phyloP scores from a whole-genome alignment of 2,888 invertebrate species.

The Nasonovia ribisnigri region DNA sequence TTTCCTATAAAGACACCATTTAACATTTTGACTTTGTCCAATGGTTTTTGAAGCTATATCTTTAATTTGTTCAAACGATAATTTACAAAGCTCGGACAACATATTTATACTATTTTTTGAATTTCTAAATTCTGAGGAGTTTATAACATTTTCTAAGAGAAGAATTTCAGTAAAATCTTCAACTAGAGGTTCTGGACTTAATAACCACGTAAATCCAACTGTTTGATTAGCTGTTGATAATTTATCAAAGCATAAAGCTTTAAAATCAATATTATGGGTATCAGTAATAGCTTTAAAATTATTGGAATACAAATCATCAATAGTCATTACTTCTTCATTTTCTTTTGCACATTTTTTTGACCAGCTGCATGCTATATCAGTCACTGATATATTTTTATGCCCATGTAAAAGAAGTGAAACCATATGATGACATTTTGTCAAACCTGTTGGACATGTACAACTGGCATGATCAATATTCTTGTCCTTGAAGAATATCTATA shows the following conservation, averaged over 20 bases:
- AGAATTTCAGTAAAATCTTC: not conserved
- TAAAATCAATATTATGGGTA: not conserved
- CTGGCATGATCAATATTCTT: not conserved
- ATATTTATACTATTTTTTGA: not conserved
- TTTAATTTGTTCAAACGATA: conserved; percentile 18
- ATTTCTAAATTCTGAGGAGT: not conserved
- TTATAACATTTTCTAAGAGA: not conserved
- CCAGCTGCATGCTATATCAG: conserved; percentile 3
- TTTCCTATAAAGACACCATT: conserved; percentile 10
- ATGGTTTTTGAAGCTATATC: conserved; percentile 10
- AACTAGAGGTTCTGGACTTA: conserved; percentile 4
- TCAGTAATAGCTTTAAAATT: not conserved
- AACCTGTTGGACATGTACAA: not conserved
- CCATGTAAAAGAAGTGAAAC: conserved; percentile 16
- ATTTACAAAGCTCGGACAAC: not conserved
- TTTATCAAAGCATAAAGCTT: not conserved
- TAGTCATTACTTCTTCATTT: not conserved
- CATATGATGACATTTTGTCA: conserved; percentile 17
- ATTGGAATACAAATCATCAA: not conserved
- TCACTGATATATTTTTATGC: conserved; percentile 13
- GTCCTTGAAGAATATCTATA: not conserved
- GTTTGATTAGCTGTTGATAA: not conserved
- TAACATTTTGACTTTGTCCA: not conserved
- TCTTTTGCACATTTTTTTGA: not conserved
- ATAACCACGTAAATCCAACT: not conserved